Conservation (phyloP, 1,140 invertebrate genomes). For the Oncopodura yosiiana region DNA sequence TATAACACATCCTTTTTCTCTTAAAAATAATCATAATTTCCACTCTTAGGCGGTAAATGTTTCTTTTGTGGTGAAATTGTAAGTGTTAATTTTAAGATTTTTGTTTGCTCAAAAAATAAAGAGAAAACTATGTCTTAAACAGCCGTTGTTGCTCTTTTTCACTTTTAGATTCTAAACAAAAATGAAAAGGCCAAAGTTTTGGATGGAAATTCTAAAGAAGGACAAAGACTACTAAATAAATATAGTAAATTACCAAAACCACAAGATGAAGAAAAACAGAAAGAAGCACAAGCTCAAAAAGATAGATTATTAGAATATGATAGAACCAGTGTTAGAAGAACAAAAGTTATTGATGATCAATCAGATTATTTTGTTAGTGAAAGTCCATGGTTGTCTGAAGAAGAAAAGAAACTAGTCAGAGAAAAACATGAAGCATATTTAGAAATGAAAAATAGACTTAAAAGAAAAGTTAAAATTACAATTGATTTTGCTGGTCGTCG, state of each 20-base stretch:
- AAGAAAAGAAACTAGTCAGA: constrained; percentile 56
- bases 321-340: constrained; percentile 68
- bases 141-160: not conserved
- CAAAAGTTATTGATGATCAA: constrained; percentile 88
- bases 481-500: constrained; percentile 70
- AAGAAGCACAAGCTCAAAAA: constrained; percentile 64
- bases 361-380: constrained; percentile 80
- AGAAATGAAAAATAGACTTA: constrained; percentile 53
- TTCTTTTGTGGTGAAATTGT: constrained; percentile 68
- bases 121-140: not conserved
- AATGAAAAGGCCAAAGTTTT: constrained; percentile 43
- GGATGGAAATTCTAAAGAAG: constrained; percentile 23
- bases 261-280: constrained; percentile 37
- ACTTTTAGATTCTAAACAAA: constrained; percentile 50
- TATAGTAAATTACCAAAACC: constrained; percentile 25
- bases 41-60: too few relatives aligned
- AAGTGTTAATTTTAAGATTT: constrained; percentile 31
- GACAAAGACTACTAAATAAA: constrained; percentile 23
- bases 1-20: too few relatives aligned
- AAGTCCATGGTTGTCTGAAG: constrained; percentile 66
- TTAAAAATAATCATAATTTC: too few relatives aligned
- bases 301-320: constrained; percentile 80
- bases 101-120: not conserved
- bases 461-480: constrained; percentile 54
- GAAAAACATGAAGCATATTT: constrained; percentile 51